A percentile compares a stretch with the other conserved stretches of the same genome.
Conservation (phyloP, 2,113 vertebrate species). For the Mobula hypostoma region DNA sequence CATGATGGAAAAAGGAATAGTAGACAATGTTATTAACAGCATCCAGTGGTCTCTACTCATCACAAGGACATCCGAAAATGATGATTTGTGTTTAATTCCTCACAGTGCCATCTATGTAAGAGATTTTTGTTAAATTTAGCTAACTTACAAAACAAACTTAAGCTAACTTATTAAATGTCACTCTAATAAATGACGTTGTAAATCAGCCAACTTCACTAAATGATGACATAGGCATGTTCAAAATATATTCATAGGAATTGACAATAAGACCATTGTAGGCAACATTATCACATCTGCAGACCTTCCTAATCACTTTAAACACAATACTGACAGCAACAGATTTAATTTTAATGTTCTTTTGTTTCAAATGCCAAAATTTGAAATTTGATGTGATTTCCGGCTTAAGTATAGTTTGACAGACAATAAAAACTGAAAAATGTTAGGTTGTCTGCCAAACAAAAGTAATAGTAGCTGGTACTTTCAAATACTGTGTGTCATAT, state of each 20-base stretch:
- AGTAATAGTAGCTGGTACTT: not conserved
- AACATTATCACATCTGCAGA: conserved; percentile 14
- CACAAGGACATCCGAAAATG: not conserved
- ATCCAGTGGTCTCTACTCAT: not conserved
- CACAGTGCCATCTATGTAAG: not conserved
- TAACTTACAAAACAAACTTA: conserved; percentile 7
- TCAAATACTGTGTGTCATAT: not conserved
- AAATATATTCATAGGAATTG: conserved; percentile 22
- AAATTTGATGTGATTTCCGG: not conserved
- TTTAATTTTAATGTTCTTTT: conserved; percentile 32
- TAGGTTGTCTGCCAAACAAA: conserved; percentile 7
- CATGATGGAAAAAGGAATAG: not conserved
- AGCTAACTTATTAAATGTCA: conserved; percentile 14
- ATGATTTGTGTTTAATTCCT: not conserved
- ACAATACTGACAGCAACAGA: conserved; percentile 27
- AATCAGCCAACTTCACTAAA: not conserved
- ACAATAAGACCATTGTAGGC: conserved; percentile 18
- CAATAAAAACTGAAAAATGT: conserved; percentile 2
- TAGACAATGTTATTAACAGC: not conserved
- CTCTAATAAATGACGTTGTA: conserved; percentile 8
- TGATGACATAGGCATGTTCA: not conserved
- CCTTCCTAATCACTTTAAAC: conserved; percentile 28
- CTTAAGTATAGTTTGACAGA: conserved; percentile 12
- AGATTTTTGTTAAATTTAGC: not conserved
- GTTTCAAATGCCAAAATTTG: conserved; percentile 21